phyloP scores from a whole-genome alignment of 30 jellyfish, hydroid and myxozoan species.

The Rhopilema esculentum region DNA sequence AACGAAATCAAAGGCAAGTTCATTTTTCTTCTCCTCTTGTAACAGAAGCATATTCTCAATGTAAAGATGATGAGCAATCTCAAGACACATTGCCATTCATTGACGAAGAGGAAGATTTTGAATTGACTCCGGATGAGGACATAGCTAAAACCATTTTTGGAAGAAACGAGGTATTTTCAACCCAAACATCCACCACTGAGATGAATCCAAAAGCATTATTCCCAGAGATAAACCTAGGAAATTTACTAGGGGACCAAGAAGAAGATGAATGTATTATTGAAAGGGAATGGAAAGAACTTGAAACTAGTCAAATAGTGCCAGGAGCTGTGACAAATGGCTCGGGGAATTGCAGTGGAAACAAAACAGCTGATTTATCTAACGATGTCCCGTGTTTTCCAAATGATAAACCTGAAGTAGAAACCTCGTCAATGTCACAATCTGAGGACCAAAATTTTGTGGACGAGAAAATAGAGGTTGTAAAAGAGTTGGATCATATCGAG shows the following conservation, averaged over 20 bases:
- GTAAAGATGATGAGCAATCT: neutral
- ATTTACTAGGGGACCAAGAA: neutral
- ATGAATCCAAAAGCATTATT: neutral
- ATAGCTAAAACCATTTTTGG: neutral
- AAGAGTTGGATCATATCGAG: neutral
- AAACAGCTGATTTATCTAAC: neutral
- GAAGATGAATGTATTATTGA: neutral
- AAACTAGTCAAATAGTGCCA: neutral
- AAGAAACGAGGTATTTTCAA: neutral
- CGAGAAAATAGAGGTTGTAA: too few species aligned
- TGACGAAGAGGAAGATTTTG: neutral
- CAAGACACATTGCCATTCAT: neutral
- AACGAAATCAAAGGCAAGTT: neutral
- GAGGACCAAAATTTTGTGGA: too few species aligned
- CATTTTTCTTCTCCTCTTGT: neutral
- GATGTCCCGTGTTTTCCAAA: neutral
- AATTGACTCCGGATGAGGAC: neutral
- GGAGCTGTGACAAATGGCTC: neutral
- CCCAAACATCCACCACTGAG: neutral
- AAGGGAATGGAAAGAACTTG: neutral
- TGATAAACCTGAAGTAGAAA: neutral
- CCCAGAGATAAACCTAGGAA: neutral
- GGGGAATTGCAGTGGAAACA: neutral
- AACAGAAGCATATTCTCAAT: neutral
- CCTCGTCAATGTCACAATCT: neutral